phyloP scores from a whole-genome alignment of 2,888 invertebrate species.

The Phorcus lineatus region DNA sequence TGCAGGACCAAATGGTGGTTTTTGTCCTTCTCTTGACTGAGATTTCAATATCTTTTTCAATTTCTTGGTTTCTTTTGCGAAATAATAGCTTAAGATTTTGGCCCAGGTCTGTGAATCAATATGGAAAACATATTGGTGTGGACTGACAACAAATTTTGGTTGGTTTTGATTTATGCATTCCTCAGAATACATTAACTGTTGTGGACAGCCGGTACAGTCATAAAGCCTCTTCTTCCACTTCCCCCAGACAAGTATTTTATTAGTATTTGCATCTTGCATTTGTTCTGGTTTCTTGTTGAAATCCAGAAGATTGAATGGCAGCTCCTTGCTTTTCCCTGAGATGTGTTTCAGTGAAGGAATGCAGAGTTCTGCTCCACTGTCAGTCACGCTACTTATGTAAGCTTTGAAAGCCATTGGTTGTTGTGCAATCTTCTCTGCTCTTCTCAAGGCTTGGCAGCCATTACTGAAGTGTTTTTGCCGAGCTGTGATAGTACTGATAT shows the following conservation, averaged over 20 bases:
- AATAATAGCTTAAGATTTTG: neutral
- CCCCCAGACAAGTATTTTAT: constrained; percentile 35
- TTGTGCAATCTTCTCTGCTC: constrained; percentile 43
- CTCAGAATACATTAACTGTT: neutral
- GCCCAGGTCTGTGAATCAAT: constrained; percentile 19
- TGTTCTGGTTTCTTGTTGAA: constrained; percentile 44
- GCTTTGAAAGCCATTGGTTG: constrained; percentile 39
- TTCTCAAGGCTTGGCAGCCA: constrained; percentile 40
- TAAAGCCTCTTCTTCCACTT: constrained; percentile 50
- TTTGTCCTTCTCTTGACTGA: neutral
- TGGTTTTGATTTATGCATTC: neutral
- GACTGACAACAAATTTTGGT: neutral
- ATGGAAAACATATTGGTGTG: neutral
- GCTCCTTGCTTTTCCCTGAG: constrained; percentile 35
- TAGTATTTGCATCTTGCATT: constrained; percentile 29
- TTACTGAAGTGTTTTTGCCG: constrained; percentile 47
- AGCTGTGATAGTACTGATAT: constrained; percentile 44
- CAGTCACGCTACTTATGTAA: constrained; percentile 43
- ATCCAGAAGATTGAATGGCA: constrained; percentile 46
- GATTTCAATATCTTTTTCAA: neutral
- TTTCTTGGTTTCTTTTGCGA: neutral
- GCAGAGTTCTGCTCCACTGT: constrained; percentile 40
- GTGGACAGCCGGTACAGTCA: neutral
- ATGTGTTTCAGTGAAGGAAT: constrained; percentile 44
- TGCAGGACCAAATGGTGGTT: neutral